These are phyloP conservation scores for Philotrypesis tridentata DNA, from an alignment of 1,140 invertebrate species.

Conservation along the genomic window DNA sequence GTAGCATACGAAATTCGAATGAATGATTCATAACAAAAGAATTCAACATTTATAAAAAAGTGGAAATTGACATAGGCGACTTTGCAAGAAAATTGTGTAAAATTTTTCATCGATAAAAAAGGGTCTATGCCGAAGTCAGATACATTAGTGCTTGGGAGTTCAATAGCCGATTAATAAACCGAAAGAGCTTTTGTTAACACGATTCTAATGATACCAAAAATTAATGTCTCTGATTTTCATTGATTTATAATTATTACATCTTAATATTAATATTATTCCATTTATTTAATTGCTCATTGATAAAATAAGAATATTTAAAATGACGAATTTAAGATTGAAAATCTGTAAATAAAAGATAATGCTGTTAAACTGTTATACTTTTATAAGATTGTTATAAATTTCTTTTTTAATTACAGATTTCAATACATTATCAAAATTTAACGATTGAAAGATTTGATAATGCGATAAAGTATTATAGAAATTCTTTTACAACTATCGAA, in stretches of 20 bases:
- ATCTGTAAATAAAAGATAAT: conserved; percentile 14
- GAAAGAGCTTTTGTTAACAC: neutral
- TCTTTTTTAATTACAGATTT: conserved; percentile 34
- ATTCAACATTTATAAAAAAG: neutral
- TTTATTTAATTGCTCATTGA: conserved; percentile 8
- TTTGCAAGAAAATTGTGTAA: neutral
- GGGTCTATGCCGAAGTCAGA: conserved; percentile 26
- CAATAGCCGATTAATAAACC: neutral
- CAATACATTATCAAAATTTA: conserved; percentile 2
- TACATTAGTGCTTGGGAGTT: conserved; percentile 5
- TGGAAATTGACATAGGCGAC: neutral
- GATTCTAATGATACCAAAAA: conserved; percentile 12
- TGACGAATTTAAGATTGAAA: neutral
- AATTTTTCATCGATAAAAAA: neutral
- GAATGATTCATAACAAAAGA: neutral
- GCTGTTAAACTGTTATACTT: conserved; percentile 12
- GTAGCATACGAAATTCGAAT: conserved; percentile 53
- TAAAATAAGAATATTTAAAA: conserved; percentile 36
- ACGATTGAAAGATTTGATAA: neutral
- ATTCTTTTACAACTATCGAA: conserved; percentile 9
- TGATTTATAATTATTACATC: conserved; percentile 5
- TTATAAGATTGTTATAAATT: conserved; percentile 11
- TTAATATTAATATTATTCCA: neutral
- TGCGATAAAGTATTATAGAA: conserved; percentile 18
- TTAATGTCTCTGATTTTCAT: conserved; percentile 33